A percentile compares a stretch with the other conserved stretches of the same genome.
These are phyloP conservation scores for Rotaria sp. DNA, from an alignment of 2,888 invertebrate genomes.

Conservation along the genomic window DNA sequence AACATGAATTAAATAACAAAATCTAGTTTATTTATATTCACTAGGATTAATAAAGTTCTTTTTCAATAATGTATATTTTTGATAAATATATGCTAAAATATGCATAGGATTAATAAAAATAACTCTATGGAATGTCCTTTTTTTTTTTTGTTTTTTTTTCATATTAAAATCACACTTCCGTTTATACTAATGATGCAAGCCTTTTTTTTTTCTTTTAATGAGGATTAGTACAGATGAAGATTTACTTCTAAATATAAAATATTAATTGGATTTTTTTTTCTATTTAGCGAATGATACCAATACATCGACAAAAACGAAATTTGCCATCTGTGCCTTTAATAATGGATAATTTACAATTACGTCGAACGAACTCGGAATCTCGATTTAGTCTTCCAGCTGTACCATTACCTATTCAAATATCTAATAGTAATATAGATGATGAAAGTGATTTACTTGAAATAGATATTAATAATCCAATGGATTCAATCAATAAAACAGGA, in stretches of 20 bases:
- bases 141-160: neutral
- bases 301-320: constrained; percentile 16
- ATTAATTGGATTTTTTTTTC: neutral
- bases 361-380: neutral
- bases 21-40: neutral
- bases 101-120: neutral
- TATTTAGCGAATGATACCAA: neutral
- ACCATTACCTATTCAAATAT: neutral
- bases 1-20: neutral
- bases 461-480: neutral
- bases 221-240: neutral
- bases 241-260: neutral
- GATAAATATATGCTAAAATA: neutral
- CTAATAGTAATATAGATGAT: neutral
- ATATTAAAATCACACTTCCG: neutral
- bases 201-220: neutral
- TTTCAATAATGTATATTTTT: neutral
- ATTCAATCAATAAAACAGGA: neutral
- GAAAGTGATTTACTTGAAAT: constrained; percentile 13
- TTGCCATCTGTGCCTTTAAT: neutral
- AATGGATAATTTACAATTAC: neutral
- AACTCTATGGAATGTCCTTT: neutral
- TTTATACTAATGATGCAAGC: too few species aligned
- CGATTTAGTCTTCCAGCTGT: constrained; percentile 9
- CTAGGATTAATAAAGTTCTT: neutral